These are phyloP conservation scores for Psylliodes chrysocephalus DNA, from an alignment of 2,888 invertebrate genomes.

Conservation along the genomic window DNA sequence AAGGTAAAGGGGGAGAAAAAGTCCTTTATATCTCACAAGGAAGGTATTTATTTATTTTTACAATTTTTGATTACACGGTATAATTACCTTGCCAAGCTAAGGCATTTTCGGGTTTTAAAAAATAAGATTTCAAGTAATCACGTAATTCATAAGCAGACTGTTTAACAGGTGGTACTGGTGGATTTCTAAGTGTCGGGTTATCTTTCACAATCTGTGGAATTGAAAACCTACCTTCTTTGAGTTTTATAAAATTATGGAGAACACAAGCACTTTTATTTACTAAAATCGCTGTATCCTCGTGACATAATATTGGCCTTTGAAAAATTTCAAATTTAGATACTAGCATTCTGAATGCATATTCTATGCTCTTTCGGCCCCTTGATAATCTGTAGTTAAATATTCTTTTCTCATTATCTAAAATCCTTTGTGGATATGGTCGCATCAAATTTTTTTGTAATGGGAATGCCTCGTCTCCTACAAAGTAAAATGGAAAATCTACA, in stretches of 20 bases:
- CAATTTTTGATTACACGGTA: conserved; percentile 7
- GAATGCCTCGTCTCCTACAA: conserved; percentile 7
- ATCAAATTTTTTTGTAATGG: conserved; percentile 12
- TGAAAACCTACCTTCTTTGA: conserved; percentile 6
- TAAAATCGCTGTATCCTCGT: not conserved
- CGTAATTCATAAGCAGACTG: not conserved
- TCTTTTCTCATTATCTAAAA: conserved; percentile 8
- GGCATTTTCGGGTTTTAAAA: conserved; percentile 4
- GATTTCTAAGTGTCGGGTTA: not conserved
- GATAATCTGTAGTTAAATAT: conserved; percentile 23
- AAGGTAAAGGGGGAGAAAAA: no score
- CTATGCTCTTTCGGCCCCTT: conserved; percentile 11
- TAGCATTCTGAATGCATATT: not conserved
- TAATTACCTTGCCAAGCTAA: conserved; percentile 9
- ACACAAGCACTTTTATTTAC: conserved; percentile 6
- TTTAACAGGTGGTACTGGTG: not conserved
- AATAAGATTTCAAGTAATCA: not conserved
- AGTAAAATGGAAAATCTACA: conserved; percentile 10
- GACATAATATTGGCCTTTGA: not conserved
- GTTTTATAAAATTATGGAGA: conserved; percentile 9
- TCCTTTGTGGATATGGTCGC: conserved; percentile 13
- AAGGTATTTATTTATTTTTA: not conserved
- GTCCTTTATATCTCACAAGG: no score
- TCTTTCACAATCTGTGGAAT: conserved; percentile 6
- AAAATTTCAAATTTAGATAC: no score